These are phyloP conservation scores for Pollicipes pollicipes DNA, from an alignment of 1,140 invertebrate species.

Conservation along the genomic window DNA sequence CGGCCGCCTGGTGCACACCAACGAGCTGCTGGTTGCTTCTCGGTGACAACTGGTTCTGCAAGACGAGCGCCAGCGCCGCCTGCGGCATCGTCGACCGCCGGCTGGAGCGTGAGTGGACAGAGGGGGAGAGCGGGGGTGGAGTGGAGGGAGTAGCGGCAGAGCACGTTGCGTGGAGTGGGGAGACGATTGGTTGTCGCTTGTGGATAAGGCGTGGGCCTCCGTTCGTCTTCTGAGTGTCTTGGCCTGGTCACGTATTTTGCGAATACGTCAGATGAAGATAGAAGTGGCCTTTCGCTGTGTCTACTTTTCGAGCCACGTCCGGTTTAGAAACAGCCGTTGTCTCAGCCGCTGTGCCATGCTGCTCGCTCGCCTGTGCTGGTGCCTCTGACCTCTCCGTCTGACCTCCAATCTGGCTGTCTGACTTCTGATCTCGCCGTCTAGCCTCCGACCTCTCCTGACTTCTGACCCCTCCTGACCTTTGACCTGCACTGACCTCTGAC, in stretches of 20 bases:
- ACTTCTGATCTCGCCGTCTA: slow-evolving; percentile 2
- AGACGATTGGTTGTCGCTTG: background rate
- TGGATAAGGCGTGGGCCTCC: background rate
- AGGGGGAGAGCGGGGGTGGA: slow-evolving; percentile 6
- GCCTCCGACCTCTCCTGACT: too few species aligned
- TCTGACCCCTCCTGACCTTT: too few species aligned
- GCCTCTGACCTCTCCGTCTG: background rate
- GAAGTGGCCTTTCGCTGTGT: too few species aligned
- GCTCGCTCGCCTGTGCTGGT: too few species aligned
- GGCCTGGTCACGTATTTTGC: too few species aligned
- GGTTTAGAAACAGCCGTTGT: too few species aligned
- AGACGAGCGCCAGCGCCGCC: slow-evolving; percentile 44
- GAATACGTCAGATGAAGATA: too few species aligned
- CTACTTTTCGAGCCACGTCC: too few species aligned
- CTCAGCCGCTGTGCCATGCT: too few species aligned
- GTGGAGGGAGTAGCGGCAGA: background rate
- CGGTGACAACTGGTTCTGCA: slow-evolving; percentile 51
- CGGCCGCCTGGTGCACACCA: slow-evolving; percentile 48
- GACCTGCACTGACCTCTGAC: too few species aligned
- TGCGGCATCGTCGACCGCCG: slow-evolving; percentile 29
- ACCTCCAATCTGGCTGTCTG: background rate
- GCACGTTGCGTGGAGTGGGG: background rate
- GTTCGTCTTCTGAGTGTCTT: background rate
- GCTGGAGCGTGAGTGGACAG: slow-evolving; percentile 4
- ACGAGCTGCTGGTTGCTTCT: slow-evolving; percentile 47